Conservation (phyloP, 2,113 vertebrate species). For the Thomomys bottae region DNA sequence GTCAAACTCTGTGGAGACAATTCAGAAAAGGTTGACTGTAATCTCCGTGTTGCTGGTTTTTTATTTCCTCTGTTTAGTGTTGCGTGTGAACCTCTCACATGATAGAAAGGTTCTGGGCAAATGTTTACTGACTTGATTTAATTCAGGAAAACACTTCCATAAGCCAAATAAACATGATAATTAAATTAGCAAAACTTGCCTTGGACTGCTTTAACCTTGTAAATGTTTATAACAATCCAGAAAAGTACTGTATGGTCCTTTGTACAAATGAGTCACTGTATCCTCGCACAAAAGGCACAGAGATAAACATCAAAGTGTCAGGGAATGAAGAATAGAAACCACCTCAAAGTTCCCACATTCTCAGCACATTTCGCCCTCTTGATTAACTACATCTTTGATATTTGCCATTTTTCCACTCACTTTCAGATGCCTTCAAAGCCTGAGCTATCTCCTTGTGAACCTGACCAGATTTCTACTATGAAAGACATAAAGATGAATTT, state of each 20-base stretch:
- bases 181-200: conserved; percentile 35
- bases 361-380: neutral
- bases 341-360: conserved; percentile 24
- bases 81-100: neutral
- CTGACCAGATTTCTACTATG: conserved; percentile 5
- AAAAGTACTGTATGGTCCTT: conserved; percentile 19
- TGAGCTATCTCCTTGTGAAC: conserved; percentile 19
- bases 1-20: conserved; percentile 54
- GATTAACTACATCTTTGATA: neutral
- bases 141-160: conserved; percentile 39
- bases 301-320: conserved; percentile 55
- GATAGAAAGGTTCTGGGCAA: conserved; percentile 33
- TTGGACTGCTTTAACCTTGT: conserved; percentile 17
- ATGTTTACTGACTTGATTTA: conserved; percentile 57
- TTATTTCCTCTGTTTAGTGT: conserved; percentile 57
- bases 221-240: conserved; percentile 40
- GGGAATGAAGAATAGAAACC: conserved; percentile 65
- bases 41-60: conserved; percentile 16
- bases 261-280: conserved; percentile 76
- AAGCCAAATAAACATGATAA: neutral
- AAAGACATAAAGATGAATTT: conserved; percentile 47
- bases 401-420: conserved; percentile 67
- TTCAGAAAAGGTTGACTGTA: conserved; percentile 47
- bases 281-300: conserved; percentile 39
- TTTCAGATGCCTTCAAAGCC: conserved; percentile 61